Evolutionary conservation across 2,888 invertebrate genomes (phyloP).

Genomic region (Heterodera filipjevi): DNA sequence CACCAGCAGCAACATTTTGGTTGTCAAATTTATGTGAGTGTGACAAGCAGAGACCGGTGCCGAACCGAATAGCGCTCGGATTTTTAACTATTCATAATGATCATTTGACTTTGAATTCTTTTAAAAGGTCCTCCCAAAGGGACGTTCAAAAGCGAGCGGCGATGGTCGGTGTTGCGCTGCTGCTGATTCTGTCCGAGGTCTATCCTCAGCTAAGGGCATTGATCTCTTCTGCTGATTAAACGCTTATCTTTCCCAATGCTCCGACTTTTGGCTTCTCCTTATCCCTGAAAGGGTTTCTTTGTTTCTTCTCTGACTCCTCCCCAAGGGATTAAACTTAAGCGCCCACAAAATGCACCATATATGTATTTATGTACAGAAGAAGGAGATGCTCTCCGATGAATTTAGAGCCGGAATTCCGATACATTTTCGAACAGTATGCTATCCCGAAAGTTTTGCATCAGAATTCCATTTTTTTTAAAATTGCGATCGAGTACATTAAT

Average conservation of each 20-base stretch:
- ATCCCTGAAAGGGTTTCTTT: no score
- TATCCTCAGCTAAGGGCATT: constrained; percentile 44
- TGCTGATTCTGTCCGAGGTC: constrained; percentile 44
- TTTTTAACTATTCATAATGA: neutral
- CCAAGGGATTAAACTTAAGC: no score
- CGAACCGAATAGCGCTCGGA: neutral
- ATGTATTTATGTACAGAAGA: no score
- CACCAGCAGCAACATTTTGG: constrained; percentile 43
- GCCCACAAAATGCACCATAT: no score
- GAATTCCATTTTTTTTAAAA: no score
- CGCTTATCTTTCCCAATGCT: neutral
- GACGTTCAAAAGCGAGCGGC: constrained; percentile 46
- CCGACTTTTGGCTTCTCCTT: no score
- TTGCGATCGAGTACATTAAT: no score
- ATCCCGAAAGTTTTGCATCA: no score
- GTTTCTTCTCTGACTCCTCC: no score
- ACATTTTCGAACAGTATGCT: no score
- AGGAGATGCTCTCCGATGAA: no score
- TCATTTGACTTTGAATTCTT: neutral
- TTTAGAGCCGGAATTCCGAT: no score
- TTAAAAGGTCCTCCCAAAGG: constrained; percentile 40
- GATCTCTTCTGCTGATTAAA: constrained; percentile 25
- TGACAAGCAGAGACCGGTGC: neutral
- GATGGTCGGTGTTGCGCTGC: constrained; percentile 43
- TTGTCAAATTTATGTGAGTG: constrained; percentile 47